Base-by-base conservation (phyloP, 2,888 invertebrate species). In the Callinectes sapidus region DNA sequence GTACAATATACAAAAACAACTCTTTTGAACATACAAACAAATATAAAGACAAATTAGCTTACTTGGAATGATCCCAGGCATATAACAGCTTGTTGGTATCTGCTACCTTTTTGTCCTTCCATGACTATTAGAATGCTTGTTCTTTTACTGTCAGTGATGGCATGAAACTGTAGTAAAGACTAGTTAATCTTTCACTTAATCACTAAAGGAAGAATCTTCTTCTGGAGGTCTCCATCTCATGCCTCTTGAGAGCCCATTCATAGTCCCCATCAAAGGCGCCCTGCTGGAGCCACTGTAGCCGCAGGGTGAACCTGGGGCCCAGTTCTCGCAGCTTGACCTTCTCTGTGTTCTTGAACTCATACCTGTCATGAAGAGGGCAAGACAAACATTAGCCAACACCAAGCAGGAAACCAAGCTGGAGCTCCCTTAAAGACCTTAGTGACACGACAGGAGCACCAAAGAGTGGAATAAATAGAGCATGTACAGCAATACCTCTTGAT, bases 191-290 rank as follows among this genome's bases (percentile, higher is more conserved):
- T 48, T 48, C 48, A 8, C 48, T n/a, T 86, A 28, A 35, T 89
- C 39, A 32, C 95, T 95, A 99, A 95, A 99, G 97, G 96, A 98
- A 98, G 96, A 99, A 99, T 95, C 98, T 97, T 95, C 98, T 97
- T 95, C 99, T 97, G 94, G 98, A 98, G 0, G 98, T 98, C 96
- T 99, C 99, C 97, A 99, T 97, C 95, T 98, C 97, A 96, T 99
- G 99, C 39, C 99, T 96, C 96, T 98, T 97, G 94, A 98, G 97
- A 95, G 98, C 97, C 99, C 99, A 99, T 95, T 99, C 98, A 96
- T 98, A 99, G 96, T 99, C 98, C 0, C 99, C 99, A 96, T 99
- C 99, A 96, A 99, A 99, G 0, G 98, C 98, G 90, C 99, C 99
- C 95, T 98, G 98, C 96, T 99, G 99, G 87, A 99, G 96, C 0